Evolutionary conservation across 2,888 invertebrate genomes (phyloP).

Genomic region (Himalopsyche kuldschensis): DNA sequence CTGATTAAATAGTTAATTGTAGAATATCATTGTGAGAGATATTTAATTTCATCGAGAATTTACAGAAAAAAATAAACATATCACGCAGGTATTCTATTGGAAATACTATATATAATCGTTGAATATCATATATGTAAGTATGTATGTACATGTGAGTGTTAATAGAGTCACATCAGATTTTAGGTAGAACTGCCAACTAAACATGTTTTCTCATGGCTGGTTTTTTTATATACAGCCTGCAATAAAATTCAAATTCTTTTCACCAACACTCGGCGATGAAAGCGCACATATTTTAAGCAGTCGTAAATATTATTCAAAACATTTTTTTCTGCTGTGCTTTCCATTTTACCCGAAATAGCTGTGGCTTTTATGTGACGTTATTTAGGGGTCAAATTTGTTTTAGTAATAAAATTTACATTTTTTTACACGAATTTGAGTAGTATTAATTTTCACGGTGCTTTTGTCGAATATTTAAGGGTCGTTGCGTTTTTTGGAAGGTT

Average conservation of each 20-base stretch:
- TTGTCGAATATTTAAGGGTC: too few species aligned
- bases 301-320: background rate
- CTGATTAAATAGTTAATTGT: too few species aligned
- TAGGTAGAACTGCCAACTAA: background rate
- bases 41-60: too few species aligned
- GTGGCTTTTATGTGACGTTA: background rate
- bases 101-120: background rate
- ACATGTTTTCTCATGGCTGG: background rate
- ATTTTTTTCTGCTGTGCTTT: background rate
- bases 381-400: background rate
- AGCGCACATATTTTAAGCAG: background rate
- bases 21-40: too few species aligned
- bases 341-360: background rate
- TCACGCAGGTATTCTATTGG: background rate
- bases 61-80: background rate
- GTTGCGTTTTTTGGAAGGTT: too few species aligned
- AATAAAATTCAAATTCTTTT: background rate
- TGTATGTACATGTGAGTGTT: background rate
- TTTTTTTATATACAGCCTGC: background rate
- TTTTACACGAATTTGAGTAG: too few species aligned
- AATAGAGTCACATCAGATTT: background rate
- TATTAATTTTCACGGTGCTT: too few species aligned
- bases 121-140: background rate
- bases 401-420: background rate
- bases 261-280: background rate